A percentile compares a stretch with the other conserved stretches of the same genome.
phyloP scores from a whole-genome alignment of 2,113 vertebrate genomes.

The Vulpes lagopus region DNA sequence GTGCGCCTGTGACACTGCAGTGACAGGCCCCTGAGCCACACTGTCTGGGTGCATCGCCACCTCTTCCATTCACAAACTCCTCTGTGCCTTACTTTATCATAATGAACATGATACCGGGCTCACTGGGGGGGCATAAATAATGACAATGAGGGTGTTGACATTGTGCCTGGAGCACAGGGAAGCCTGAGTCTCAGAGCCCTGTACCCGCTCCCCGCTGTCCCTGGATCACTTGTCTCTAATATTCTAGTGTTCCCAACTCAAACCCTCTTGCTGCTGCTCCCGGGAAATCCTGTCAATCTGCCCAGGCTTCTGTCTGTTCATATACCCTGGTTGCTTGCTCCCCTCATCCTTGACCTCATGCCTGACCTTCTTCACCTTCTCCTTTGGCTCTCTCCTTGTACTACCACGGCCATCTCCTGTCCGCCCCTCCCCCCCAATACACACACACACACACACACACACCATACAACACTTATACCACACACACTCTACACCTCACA shows the following conservation, averaged over 20 bases:
- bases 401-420: background rate
- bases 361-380: background rate
- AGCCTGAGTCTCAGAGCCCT: background rate
- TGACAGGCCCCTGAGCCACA: fast-evolving
- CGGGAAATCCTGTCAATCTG: background rate
- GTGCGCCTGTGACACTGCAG: fast-evolving
- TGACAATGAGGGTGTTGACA: fast-evolving
- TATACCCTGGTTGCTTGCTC: fast-evolving
- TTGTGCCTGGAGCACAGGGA: fast-evolving
- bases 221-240: fast-evolving
- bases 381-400: background rate
- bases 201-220: fast-evolving
- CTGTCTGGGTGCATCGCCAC: fast-evolving
- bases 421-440: fast-evolving
- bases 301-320: fast-evolving
- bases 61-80: background rate
- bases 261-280: fast-evolving
- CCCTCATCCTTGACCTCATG: fast-evolving
- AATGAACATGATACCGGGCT: background rate
- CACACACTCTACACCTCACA: background rate
- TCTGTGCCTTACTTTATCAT: background rate
- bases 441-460: background rate
- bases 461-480: background rate
- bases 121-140: fast-evolving
- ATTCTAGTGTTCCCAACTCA: fast-evolving